These are phyloP conservation scores for Dendroctonus ponderosae DNA, from an alignment of 1,140 invertebrate genomes.

Conservation along the genomic window DNA sequence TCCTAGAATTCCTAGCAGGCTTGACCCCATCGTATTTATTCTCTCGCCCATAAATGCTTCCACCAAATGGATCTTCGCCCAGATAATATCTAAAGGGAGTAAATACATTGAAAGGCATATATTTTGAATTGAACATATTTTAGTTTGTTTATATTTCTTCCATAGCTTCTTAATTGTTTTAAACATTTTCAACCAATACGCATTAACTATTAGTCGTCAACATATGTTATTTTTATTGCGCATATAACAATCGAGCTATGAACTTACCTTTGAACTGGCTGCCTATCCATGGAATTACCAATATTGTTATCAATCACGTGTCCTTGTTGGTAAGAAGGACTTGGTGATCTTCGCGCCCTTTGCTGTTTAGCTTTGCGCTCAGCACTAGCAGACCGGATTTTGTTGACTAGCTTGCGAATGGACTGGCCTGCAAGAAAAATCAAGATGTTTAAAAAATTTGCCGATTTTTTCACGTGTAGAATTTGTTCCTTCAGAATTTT, in stretches of 20 bases:
- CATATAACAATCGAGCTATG: background rate
- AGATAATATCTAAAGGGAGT: conserved; percentile 62
- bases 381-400: conserved; percentile 70
- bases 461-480: no score
- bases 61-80: conserved; percentile 78
- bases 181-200: no score
- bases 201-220: no score
- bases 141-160: no score
- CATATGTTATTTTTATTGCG: no score
- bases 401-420: conserved; percentile 73
- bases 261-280: conserved; percentile 60
- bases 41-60: conserved; percentile 75
- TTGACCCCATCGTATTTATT: conserved; percentile 70
- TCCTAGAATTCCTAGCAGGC: conserved; percentile 46
- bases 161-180: no score
- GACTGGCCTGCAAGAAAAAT: conserved; percentile 59
- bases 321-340: conserved; percentile 62
- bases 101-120: no score
- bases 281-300: conserved; percentile 43
- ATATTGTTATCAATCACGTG: conserved; percentile 59
- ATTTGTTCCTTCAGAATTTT: no score
- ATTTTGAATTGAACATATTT: no score
- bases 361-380: conserved; percentile 67
- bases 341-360: conserved; percentile 51
- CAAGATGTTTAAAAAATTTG: conserved; percentile 7